Evolutionary conservation across 2,797 vertebrate species (phyloP).

Genomic region (Potorous gilbertii): DNA sequence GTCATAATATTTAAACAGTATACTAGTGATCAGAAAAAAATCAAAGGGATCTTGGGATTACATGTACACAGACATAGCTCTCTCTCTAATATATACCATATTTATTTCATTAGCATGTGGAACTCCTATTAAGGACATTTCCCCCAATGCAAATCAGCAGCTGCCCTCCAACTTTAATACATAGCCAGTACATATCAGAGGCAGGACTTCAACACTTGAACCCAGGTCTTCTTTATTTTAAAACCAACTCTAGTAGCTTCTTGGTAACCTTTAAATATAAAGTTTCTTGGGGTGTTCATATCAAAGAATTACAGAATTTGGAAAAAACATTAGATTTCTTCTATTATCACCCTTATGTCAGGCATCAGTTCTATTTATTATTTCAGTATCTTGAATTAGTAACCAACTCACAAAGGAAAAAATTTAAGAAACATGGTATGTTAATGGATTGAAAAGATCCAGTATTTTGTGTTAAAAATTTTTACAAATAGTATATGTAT

Average conservation of each 20-base stretch:
- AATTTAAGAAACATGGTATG: neutral
- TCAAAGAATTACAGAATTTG: neutral
- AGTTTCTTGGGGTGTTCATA: neutral
- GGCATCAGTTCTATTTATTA: neutral
- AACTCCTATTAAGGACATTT: neutral
- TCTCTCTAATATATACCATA: neutral
- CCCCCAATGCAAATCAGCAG: neutral
- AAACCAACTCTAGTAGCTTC: neutral
- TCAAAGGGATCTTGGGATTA: neutral
- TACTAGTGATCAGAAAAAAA: neutral
- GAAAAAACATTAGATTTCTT: neutral
- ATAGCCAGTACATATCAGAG: neutral
- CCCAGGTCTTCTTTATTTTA: neutral
- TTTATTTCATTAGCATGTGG: neutral
- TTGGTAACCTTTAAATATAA: neutral
- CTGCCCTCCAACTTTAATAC: neutral
- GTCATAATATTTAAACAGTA: neutral
- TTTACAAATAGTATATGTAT: neutral
- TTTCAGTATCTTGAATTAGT: neutral
- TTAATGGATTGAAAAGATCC: conserved; percentile 19
- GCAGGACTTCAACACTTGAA: neutral
- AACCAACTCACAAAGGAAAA: conserved; percentile 21
- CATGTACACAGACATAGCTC: neutral
- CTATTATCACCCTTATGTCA: neutral
- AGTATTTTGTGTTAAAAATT: conserved; percentile 7